These are phyloP conservation scores for Perodicticus potto DNA, from an alignment of 2,797 vertebrate genomes.

Conservation along the genomic window DNA sequence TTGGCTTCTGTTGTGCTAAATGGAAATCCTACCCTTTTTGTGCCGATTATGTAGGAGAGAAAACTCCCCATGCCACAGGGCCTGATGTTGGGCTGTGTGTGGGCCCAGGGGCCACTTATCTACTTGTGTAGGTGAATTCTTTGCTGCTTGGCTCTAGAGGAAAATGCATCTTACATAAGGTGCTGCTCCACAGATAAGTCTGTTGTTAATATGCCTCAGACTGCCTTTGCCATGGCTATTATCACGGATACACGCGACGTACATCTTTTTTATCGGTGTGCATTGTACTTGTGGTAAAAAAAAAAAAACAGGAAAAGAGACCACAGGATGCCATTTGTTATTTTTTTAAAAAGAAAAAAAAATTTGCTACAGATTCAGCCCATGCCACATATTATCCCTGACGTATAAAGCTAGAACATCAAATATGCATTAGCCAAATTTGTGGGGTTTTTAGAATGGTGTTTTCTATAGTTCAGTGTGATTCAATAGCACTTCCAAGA, in stretches of 20 bases:
- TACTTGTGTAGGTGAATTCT: constrained; percentile 60
- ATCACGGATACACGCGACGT: constrained; percentile 56
- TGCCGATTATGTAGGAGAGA: constrained; percentile 41
- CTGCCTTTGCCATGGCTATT: constrained; percentile 72
- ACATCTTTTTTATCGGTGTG: constrained; percentile 76
- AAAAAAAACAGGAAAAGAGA: constrained; percentile 50
- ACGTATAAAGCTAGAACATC: constrained; percentile 58
- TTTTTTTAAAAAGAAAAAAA: neutral
- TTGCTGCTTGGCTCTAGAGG: constrained; percentile 72
- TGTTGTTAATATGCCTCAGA: constrained; percentile 74
- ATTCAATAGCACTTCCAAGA: neutral
- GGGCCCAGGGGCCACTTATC: constrained; percentile 69
- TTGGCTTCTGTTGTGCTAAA: constrained; percentile 57
- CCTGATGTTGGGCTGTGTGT: neutral
- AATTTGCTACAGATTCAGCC: constrained; percentile 39
- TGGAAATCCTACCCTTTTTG: constrained; percentile 54
- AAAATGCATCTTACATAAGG: constrained; percentile 83
- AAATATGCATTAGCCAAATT: constrained; percentile 9
- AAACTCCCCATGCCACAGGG: neutral
- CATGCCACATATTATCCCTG: constrained; percentile 9
- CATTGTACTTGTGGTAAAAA: constrained; percentile 71
- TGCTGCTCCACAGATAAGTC: constrained; percentile 76
- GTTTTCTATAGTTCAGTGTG: neutral
- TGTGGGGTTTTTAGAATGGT: constrained; percentile 23
- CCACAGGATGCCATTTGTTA: constrained; percentile 58